Base-by-base conservation (phyloP, 2,797 vertebrate genomes). In the Melanotaenia trifasciata region DNA sequence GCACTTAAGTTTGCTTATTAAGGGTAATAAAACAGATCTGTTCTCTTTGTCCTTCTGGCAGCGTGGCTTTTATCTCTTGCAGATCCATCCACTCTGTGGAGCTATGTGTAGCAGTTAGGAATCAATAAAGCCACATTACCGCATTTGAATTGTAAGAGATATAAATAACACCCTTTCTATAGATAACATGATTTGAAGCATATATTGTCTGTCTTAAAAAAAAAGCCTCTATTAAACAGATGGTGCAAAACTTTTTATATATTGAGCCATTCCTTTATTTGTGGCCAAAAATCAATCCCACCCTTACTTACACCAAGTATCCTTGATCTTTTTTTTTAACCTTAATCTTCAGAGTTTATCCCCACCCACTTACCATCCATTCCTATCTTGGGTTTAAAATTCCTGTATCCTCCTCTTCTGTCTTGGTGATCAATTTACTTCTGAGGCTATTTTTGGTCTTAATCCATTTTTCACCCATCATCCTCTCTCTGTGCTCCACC, bases 401-500 rank as follows among this genome's bases (percentile, higher is more conserved):
- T 72, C 35, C 69, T 38, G 28, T 67, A 70, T 74, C 57, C 67
- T 51, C 61, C 56, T 58, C 32, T 66, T 58, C 51, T 67, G 30
- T 78, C 78, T 47, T 32, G 57, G 72, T 65, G 53, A 70, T 70
- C 40, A 24, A 56, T 51, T 11, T 73, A 79, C 63, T 58, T 74
- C 70, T 72, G 47, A 77, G 51, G 53, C 62, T 77, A 62, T 80
- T 77, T 80, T 81, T 72, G 76, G 75, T 76, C 77, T 66, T 79
- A 66, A 74, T 86, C 74, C 65, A 77, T 84, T 84, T 86, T 84
- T 62, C 63, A 80, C 67, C 43, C 63, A 38, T 84, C 75, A 59
- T 38, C 67, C 50, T 74, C 76, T 72, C 58, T 76, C 74, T 62
- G 72, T 61, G 67, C 72, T 67, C 64, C 50, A 8, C 61, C 65